Evolutionary conservation across 2,797 vertebrate species (phyloP), one percentile per base, ranked within the genome.

Genomic region (Cyprinodon diabolis): DNA sequence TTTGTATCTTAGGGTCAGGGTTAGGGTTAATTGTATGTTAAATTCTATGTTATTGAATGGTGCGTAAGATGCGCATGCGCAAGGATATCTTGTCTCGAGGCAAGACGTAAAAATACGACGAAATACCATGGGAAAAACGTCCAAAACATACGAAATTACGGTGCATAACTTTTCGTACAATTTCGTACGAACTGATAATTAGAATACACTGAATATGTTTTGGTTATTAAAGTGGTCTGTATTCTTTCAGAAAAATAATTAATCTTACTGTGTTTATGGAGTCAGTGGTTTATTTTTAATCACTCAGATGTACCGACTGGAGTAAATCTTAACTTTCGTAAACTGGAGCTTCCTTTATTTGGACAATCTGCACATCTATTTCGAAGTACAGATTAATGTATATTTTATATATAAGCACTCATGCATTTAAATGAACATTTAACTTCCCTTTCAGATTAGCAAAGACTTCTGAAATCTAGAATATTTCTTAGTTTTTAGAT

Each of bases 251-350:
- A 40, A 62, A 40, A 37, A 49, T 17, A 47, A 52, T 10, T 30
- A 12, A 43, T 67, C 23, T 21, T 51, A 63, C 0, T 55, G 10
- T 30, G 51, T 54, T 17, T 66, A 13, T 12, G 43, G 35, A 30
- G 0, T 47, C 60, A 71, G 37, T 37, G 56, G 25, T 58, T 11
- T 30, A 40, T n/a, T 76, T 57, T 55, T 47, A 51, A 76, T 66
- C 35, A 47, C 71, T 71, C 48, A 45, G 51, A 30, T 51, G 17
- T 56, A 70, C 56, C 57, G 68, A 71, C n/a, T 47, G 48, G 0
- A 45, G 47, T 7, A 45, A 9, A 66, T 0, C 37, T 62, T 43
- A n/a, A 43, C 10, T 0, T 21, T 43, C 0, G 5, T 43, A 40
- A 62, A 40, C 37, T 21, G 58, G 37, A 65, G 6, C 43, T 21